Conservation (phyloP, 2,797 vertebrate genomes). For the Australoheros facetus region DNA sequence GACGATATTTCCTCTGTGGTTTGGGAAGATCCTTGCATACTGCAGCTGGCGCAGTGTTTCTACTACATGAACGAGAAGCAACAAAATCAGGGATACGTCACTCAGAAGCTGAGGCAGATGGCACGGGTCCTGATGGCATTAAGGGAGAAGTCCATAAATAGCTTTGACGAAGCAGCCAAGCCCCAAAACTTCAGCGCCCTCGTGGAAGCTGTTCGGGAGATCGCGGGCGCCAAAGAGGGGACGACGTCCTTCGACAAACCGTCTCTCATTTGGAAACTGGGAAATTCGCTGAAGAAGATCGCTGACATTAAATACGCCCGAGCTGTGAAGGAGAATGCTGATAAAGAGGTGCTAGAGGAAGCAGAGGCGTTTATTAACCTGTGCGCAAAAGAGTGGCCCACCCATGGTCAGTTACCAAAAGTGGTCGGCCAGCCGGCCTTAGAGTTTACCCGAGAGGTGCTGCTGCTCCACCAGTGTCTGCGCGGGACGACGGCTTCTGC, state of each 20-base stretch:
- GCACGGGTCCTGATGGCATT: constrained; percentile 50
- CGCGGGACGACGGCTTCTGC: constrained; percentile 7
- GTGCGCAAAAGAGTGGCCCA: constrained; percentile 36
- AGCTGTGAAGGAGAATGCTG: constrained; percentile 3
- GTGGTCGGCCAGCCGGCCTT: neutral
- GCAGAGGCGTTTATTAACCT: constrained; percentile 40
- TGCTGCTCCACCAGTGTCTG: constrained; percentile 39
- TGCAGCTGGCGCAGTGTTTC: constrained; percentile 50
- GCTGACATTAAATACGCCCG: constrained; percentile 26
- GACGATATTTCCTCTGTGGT: constrained; percentile 39
- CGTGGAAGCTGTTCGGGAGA: constrained; percentile 19
- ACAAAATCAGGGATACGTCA: neutral
- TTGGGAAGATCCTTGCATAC: constrained; percentile 40
- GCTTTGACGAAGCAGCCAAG: constrained; percentile 51
- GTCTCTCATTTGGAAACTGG: neutral
- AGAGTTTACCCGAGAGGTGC: constrained; percentile 49
- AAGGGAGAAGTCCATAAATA: constrained; percentile 33
- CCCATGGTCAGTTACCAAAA: fast-evolving
- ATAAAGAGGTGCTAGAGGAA: neutral
- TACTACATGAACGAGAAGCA: neutral
- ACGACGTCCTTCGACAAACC: neutral
- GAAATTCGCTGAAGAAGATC: constrained; percentile 15
- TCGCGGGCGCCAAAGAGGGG: neutral
- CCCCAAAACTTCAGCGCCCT: constrained; percentile 42
- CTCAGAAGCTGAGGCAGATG: constrained; percentile 31